A percentile compares a stretch with the other conserved stretches of the same genome.
phyloP scores from a whole-genome alignment of 2,797 vertebrate species.

The Carcharodon carcharias region DNA sequence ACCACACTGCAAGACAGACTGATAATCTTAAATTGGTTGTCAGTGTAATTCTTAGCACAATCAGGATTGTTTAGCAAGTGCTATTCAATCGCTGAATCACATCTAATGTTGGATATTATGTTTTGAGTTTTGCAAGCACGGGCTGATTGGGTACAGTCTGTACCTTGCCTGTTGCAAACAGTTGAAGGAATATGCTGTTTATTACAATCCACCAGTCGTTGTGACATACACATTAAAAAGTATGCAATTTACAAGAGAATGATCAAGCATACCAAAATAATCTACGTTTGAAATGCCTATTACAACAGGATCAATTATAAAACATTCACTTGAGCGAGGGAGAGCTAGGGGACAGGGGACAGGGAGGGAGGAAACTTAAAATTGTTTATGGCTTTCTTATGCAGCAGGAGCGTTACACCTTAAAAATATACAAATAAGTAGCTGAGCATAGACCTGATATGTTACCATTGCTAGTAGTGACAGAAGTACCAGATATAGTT shows the following conservation, averaged over 20 bases:
- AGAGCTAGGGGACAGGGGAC: too few species aligned
- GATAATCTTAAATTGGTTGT: too few species aligned
- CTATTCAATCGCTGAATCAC: too few species aligned
- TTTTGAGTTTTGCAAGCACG: too few species aligned
- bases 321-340: neutral
- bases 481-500: neutral
- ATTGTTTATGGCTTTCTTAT: neutral
- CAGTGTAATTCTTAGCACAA: too few species aligned
- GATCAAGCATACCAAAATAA: neutral
- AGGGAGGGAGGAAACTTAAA: neutral
- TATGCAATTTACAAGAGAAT: neutral
- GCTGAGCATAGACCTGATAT: neutral
- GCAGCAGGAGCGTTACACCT: neutral
- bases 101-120: too few species aligned
- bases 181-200: too few species aligned
- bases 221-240: neutral
- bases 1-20: too few species aligned
- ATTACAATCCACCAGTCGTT: too few species aligned
- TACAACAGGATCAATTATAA: neutral
- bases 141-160: too few species aligned
- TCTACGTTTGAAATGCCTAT: neutral
- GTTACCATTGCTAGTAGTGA: neutral
- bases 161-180: too few species aligned
- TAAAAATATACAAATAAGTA: neutral
- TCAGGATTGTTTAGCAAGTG: too few species aligned